These are phyloP conservation scores for Shargacucullia verbasci DNA, from an alignment of 2,888 invertebrate genomes.

Conservation along the genomic window DNA sequence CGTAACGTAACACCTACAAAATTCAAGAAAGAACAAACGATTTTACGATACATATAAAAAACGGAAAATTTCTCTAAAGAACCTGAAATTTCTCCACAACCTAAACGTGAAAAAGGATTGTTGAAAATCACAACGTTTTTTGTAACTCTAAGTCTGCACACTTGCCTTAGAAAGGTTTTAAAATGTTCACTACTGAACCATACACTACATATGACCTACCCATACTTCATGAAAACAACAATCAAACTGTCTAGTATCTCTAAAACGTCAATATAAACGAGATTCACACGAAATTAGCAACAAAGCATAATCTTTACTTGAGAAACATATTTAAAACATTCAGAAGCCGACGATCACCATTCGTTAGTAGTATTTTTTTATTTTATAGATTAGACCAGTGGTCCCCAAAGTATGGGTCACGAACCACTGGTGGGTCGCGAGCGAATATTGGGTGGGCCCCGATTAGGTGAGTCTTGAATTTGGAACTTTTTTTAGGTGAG, in stretches of 20 bases:
- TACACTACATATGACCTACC: slow-evolving; percentile 46
- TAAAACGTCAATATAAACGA: slow-evolving; percentile 17
- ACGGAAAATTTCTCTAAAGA: slow-evolving; percentile 49
- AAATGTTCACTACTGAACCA: slow-evolving; percentile 34
- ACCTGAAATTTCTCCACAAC: slow-evolving; percentile 71
- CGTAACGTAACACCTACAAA: slow-evolving; percentile 45
- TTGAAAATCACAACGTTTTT: slow-evolving; percentile 62
- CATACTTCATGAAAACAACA: slow-evolving; percentile 1
- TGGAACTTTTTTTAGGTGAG: too few species aligned
- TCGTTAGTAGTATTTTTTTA: too few species aligned
- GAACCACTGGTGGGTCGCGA: too few species aligned
- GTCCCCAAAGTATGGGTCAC: too few species aligned
- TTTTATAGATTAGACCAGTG: too few species aligned
- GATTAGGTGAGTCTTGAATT: too few species aligned
- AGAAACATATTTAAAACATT: too few species aligned
- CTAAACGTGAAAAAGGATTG: slow-evolving; percentile 60
- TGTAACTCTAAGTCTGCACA: slow-evolving; percentile 63
- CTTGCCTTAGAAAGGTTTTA: slow-evolving; percentile 59
- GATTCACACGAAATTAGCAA: slow-evolving; percentile 18
- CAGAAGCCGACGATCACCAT: too few species aligned
- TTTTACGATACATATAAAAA: slow-evolving; percentile 43
- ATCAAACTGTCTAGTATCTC: slow-evolving; percentile 1
- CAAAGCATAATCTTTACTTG: slow-evolving; percentile 3
- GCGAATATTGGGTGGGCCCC: too few species aligned
- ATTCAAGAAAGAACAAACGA: slow-evolving; percentile 47